A percentile compares a stretch with the other conserved stretches of the same genome.
Conservation (phyloP, 2,113 vertebrate species). For the Oxyura jamaicensis region DNA sequence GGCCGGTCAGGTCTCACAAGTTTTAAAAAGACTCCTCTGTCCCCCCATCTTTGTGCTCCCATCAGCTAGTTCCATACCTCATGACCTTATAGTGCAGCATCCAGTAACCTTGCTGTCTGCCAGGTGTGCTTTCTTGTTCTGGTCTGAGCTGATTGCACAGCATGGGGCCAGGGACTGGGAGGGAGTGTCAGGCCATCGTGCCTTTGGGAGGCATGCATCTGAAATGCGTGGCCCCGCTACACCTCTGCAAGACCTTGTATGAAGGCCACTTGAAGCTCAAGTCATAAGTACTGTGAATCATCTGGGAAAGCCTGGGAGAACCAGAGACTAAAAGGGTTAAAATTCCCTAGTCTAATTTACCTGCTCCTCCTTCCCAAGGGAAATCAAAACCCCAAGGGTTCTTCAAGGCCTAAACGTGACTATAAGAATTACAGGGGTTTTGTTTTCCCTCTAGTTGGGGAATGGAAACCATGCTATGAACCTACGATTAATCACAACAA, state of each 20-base stretch:
- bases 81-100: neutral
- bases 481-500: constrained; percentile 56
- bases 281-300: neutral
- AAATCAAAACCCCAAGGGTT: neutral
- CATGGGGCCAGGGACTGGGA: fast-evolving
- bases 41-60: too few species aligned
- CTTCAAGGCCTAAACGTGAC: constrained; percentile 20
- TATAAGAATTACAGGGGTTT: neutral
- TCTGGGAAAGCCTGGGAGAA: neutral
- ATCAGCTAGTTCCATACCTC: neutral
- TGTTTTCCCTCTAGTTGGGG: constrained; percentile 3
- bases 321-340: neutral
- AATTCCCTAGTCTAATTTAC: neutral
- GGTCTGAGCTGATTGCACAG: neutral
- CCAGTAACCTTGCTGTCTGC: neutral
- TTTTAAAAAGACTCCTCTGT: neutral
- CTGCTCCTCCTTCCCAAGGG: neutral
- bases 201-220: fast-evolving
- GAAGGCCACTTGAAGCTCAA: neutral
- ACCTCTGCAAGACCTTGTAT: fast-evolving
- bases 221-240: neutral
- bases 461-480: constrained; percentile 30
- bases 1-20: neutral
- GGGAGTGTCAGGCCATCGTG: fast-evolving
- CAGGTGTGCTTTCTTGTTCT: neutral